Evolutionary conservation across 2,113 vertebrate species (phyloP), one percentile per base, ranked within the genome.

Genomic region (Barnardius zonarius): DNA sequence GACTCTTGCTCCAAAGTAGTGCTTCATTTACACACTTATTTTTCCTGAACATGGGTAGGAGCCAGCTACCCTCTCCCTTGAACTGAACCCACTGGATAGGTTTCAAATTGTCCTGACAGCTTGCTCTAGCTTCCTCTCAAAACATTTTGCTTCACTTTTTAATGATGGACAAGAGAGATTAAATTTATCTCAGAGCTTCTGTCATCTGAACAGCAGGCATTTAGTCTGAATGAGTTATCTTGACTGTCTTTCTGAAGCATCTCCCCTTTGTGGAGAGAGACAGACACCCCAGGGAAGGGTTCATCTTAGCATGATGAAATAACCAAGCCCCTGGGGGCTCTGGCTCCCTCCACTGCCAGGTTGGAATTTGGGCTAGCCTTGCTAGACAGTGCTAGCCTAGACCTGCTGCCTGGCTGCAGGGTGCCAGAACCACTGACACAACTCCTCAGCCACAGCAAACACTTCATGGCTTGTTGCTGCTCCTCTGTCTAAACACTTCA

Each of bases 381-480:
- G 49, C 83, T 27, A 7, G 54, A 5, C 83, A 33, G 13, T 63
- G 49, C 83, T 27, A 6, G 67, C 3, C 83, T 28, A 16, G 44
- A 16, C 68, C 44, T 64, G 86, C 86, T 79, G 69, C 85, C 54
- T 70, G 74, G 77, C 87, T 87, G 68, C 75, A 48, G 76, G 68
- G 28, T 31, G 73, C 73, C 92, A 84, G 80, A 77, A 12, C 9
- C 63, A n/a, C 62, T 15, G 28, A 6, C 37, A 52, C 20, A 37
- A 66, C 72, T 13, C 67, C 78, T 44, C 88, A 79, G 69, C 37
- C 92, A 44, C 82, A 83, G 67, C 23, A 30, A 41, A 52, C 59
- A 11, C 27, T 8, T 1, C 18, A 13, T 2, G 13, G 85, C 63
- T 27, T 5, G 74, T 10, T 33, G 39, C 90, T 5, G 14, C 57